Evolutionary conservation across 2,888 invertebrate species (phyloP), one percentile per base, ranked within the genome.

Genomic region (Eudemis profundana): DNA sequence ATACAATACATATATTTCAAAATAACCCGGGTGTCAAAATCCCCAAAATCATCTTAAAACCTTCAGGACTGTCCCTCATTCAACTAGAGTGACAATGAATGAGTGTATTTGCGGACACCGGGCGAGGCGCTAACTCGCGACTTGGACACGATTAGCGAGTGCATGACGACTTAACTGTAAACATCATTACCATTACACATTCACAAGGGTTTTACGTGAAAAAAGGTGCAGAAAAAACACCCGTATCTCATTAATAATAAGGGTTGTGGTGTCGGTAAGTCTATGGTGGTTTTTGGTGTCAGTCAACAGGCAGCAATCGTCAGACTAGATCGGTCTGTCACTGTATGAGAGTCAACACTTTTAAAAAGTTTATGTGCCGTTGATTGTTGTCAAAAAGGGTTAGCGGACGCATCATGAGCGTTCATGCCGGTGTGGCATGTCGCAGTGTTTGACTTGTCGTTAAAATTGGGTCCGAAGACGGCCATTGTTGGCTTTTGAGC

Each of bases 121-220:
- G 88, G 90, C 84, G 84, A 92, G 91, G 90, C 88, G 92, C 89
- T 92, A 92, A 92, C 89, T 79, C 82, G 90, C 86, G 89, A 91
- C 88, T 81, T 85, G 74, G 74, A 65, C 73, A 53, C 79, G 87
- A 86, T 90, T 90, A 90, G 90, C 89, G 78, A 78, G 84, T 70
- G 78, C 82, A 87, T 85, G 90, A 87, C 90, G 89, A 87, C 79
- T 82, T 89, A 90, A 90, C 90, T 87, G 90, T 90, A 90, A 88
- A 90, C 89, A 90, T 87, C 82, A 85, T 89, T 86, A 90, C 89
- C 88, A 85, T 86, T 82, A 84, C 84, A 73, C 72, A 75, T 72
- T 69, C 69, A 77, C 77, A 66, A 73, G 29, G 62, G 29, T 62
- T 36, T 21, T 42, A 36, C 29, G 8, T 4, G 27, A 40, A 21